Evolutionary conservation across 1,140 invertebrate species (phyloP), one percentile per base, ranked within the genome.

Genomic region (Drosophila suzukii): DNA sequence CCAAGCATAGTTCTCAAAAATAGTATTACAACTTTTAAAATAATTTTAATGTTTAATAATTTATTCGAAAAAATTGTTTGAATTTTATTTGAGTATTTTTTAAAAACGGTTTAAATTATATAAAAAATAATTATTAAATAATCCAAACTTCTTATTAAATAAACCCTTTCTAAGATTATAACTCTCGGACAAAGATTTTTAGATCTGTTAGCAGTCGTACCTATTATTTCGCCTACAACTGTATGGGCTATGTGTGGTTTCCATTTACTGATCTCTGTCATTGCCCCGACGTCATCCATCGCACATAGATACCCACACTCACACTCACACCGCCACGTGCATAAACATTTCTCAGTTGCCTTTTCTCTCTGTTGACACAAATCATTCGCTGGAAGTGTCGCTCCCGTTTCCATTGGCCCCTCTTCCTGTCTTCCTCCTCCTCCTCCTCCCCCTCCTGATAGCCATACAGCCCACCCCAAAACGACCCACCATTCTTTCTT

Each of bases 331-430:
- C 75, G 43, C 38, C 72, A 75, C 56, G 70, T 63, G 59, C 68
- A 74, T 50, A 76, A 67, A 77, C 73, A 76, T 76, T 76, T 76
- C 75, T 75, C 74, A 78, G 81, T 57, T 85, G 73, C 67, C 81
- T 68, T 73, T 84, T 58, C 66, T 71, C 65, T 76, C 77, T 81
- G 81, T 84, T 84, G 81, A 84, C 81, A 84, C 81, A 84, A 84
- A 85, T 84, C 81, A 85, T 85, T 84, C 77, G 81, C 73, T 84
- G 72, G 66, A 84, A 83, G 80, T 83, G 80, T 60, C 65, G 58
- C 63, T 56, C 80, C 63, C 76, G 51, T 78, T 78, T 73, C 41
- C 67, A 75, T 62, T 67, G 39, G 54, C 41, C 20, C 58, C 70
- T 56, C 38, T 46, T 55, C 55, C 62, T 78, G 49, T 51, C 34